Evolutionary conservation across 92 coral and sea anemone genomes (phyloP).

Genomic region (Hydrozoanthus gracilis): DNA sequence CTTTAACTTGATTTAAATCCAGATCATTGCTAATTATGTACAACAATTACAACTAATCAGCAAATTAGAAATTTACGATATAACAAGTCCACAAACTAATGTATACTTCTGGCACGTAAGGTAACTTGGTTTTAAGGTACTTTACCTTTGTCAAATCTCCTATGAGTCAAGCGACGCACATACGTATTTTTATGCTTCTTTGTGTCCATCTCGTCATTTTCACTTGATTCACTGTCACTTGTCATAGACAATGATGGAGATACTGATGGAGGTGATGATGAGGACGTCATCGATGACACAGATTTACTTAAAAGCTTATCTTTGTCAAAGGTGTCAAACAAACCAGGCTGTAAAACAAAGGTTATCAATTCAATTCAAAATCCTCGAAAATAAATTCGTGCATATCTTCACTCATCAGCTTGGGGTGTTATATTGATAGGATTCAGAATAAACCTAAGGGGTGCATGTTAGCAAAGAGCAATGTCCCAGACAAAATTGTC

Average conservation of each 20-base stretch:
- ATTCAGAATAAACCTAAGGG: not conserved
- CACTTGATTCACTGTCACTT: not conserved
- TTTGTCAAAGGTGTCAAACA: no score
- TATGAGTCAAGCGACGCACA: conserved; percentile 18
- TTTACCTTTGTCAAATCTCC: conserved; percentile 7
- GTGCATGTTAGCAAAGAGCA: not conserved
- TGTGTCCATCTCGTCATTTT: not conserved
- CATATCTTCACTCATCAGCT: not conserved
- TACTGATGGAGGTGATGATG: not conserved
- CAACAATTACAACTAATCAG: not conserved
- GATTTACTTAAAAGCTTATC: no score
- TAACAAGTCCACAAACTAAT: not conserved
- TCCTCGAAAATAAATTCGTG: not conserved
- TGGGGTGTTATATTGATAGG: not conserved
- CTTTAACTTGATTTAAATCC: not conserved
- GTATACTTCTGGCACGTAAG: not conserved
- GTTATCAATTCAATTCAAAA: not conserved
- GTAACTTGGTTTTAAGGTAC: not conserved
- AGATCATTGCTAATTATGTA: not conserved
- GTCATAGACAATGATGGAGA: not conserved
- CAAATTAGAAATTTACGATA: not conserved
- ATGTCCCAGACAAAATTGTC: not conserved
- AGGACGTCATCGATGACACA: no score
- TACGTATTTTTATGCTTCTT: not conserved
- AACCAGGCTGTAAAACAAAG: not conserved